Conservation (phyloP, 2,888 invertebrate genomes). For the Erebia ligea region DNA sequence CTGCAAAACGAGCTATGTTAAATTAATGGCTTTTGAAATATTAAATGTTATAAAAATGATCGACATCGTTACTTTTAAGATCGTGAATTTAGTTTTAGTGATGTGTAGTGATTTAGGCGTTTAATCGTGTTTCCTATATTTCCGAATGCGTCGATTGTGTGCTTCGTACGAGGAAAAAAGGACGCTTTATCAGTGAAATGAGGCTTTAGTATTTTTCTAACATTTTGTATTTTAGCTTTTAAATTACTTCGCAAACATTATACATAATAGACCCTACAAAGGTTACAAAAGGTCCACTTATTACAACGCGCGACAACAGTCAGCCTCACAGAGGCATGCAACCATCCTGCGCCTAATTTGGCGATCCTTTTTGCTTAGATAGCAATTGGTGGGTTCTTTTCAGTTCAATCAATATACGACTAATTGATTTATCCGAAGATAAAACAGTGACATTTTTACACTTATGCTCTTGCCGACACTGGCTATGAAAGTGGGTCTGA, state of each 20-base stretch:
- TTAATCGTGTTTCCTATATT: slow-evolving; percentile 11
- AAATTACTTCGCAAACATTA: background rate
- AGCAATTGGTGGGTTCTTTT: too few species aligned
- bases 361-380: too few species aligned
- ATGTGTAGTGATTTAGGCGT: slow-evolving; percentile 17
- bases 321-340: too few species aligned
- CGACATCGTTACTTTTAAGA: slow-evolving; percentile 24
- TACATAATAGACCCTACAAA: background rate
- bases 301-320: too few species aligned
- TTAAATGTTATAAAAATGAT: slow-evolving; percentile 29
- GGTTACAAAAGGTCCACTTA: background rate
- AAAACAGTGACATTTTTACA: too few species aligned
- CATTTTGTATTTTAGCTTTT: slow-evolving; percentile 23
- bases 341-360: too few species aligned
- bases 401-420: too few species aligned
- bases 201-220: slow-evolving; percentile 37
- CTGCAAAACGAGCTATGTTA: slow-evolving; percentile 8
- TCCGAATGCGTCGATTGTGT: slow-evolving; percentile 22
- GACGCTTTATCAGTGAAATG: slow-evolving; percentile 30
- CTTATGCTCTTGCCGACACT: too few species aligned
- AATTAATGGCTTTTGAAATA: slow-evolving; percentile 23
- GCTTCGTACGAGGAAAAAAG: slow-evolving; percentile 19
- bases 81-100: slow-evolving; percentile 31
- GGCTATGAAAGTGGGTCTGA: too few species aligned
- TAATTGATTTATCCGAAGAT: too few species aligned